A percentile compares a stretch with the other conserved stretches of the same genome.
Evolutionary conservation across 2,113 vertebrate genomes (phyloP).

Genomic region (Sinocyclocheilus anophthalmus): DNA sequence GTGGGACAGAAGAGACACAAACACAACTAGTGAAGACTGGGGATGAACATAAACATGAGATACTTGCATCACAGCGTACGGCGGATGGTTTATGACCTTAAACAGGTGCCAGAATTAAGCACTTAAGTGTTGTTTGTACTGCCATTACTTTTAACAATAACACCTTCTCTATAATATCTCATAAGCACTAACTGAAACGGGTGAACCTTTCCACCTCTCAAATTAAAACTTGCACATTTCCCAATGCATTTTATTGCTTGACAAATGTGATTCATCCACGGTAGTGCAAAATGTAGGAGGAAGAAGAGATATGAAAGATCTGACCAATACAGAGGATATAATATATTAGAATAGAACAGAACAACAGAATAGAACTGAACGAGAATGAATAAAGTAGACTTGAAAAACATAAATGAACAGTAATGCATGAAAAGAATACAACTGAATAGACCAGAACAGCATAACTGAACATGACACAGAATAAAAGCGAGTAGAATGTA

Average conservation of each 20-base stretch:
- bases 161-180: neutral
- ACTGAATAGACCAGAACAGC: neutral
- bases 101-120: neutral
- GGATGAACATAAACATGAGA: neutral
- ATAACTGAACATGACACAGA: neutral
- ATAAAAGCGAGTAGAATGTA: neutral
- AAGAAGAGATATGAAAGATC: neutral
- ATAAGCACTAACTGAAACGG: neutral
- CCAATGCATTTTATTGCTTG: too few species aligned
- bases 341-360: neutral
- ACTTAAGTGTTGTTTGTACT: too few species aligned
- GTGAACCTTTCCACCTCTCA: neutral
- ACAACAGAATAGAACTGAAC: neutral
- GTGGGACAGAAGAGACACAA: slow-evolving; percentile 47
- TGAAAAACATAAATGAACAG: neutral
- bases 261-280: neutral
- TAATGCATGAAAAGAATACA: neutral
- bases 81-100: neutral
- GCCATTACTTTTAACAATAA: too few species aligned
- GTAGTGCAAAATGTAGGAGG: neutral
- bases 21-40: neutral
- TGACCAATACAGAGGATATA: neutral
- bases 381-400: neutral
- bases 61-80: neutral
- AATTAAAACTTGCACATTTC: too few species aligned